phyloP scores from a whole-genome alignment of 2,888 invertebrate genomes.

The Branchipolynoe longqiensis region DNA sequence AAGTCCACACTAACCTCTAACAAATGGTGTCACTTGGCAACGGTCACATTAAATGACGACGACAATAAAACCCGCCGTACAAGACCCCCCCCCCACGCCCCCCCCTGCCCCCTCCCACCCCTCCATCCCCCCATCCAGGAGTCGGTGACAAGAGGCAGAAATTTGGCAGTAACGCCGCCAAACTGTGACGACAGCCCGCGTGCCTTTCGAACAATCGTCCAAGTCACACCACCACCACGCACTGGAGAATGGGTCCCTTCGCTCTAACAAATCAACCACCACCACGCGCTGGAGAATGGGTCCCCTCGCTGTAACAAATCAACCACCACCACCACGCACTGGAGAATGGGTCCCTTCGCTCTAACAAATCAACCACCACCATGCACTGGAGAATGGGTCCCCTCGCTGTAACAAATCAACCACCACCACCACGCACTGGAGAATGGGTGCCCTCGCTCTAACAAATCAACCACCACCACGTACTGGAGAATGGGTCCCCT shows the following conservation, averaged over 20 bases:
- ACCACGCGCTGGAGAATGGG: not conserved
- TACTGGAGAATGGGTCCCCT: too few species aligned
- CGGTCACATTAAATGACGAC: constrained; percentile 43
- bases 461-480: too few species aligned
- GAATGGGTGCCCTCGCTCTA: not conserved
- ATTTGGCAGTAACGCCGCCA: constrained; percentile 40
- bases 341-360: too few species aligned
- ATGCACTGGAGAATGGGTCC: not conserved
- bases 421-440: not conserved
- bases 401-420: too few species aligned
- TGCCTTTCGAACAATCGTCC: constrained; percentile 50
- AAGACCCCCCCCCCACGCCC: constrained; percentile 34
- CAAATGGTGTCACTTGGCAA: constrained; percentile 56
- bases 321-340: not conserved
- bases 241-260: not conserved
- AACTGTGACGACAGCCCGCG: constrained; percentile 43
- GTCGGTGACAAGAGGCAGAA: constrained; percentile 48
- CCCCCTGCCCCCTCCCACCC: too few species aligned
- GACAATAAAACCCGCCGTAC: constrained; percentile 54
- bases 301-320: too few species aligned
- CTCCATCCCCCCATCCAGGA: too few species aligned
- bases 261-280: too few species aligned
- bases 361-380: too few species aligned
- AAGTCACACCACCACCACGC: constrained; percentile 39
- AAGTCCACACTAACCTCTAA: constrained; percentile 19